Evolutionary conservation across 1,140 invertebrate genomes (phyloP), one percentile per base, ranked within the genome.

Genomic region (Musca vetustissima): DNA sequence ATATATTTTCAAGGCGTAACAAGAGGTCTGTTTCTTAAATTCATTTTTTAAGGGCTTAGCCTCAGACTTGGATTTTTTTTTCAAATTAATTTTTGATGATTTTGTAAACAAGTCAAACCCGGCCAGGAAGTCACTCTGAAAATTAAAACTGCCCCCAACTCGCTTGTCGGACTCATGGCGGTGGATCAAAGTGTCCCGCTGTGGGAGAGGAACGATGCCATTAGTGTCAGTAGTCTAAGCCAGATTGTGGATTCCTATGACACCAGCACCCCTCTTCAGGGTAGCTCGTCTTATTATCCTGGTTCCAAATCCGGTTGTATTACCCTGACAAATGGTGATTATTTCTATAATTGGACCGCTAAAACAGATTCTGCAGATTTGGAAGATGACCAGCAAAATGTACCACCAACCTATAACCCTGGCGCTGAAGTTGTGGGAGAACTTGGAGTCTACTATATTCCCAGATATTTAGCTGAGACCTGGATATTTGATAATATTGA

Each of bases 161-260:
- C 95, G 0, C 92, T 91, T 72, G 89, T 98, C 57, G 93, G 92
- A 47, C 78, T 98, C 6, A 82, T 95, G 67, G 95, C 78, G 0
- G 88, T 97, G 3, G 95, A 97, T 84, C 92, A 97, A 81, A 93
- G 93, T 83, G 92, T 95, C 0, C 76, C 93, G 0, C 76, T 94
- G 1, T 83, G 97, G 13, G 75, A 73, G 32, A 52, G 9, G 49
- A 75, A 74, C 24, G 77, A 79, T 50, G 78, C 79, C 32, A 50
- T 81, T 14, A 71, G 24, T 49, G 69, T 75, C 57, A 67, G 81
- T 83, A 4, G 73, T 76, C 9, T 85, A 75, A 75, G 72, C 84
- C 21, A n/a, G n/a, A n/a, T n/a, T 72, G 81, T 69, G 73, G 69
- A 65, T 48, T n/a, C 80, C 14, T 81, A 74, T 21, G 71, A 73